Base-by-base conservation (phyloP, 2,797 vertebrate species). In the Ptychobarbus kaznakovi region DNA sequence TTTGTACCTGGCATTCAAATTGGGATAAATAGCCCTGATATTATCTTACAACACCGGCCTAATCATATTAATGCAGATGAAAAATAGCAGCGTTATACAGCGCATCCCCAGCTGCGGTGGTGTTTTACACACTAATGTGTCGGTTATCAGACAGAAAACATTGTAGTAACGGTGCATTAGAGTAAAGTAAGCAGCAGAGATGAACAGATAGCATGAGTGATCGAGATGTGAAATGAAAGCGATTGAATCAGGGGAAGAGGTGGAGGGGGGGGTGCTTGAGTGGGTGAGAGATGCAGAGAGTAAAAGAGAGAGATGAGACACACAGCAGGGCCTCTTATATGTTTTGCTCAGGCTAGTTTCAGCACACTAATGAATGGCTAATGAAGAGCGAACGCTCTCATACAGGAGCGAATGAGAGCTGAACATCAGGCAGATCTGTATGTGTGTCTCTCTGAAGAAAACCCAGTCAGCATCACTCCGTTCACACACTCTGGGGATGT, bases 311-410 rank as follows among this genome's bases (percentile, higher is more conserved):
- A 79, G 25, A n/a, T 40, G 70, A 56, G 78, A 81, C 5, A 56
- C 22, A 46, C 58, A 65, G 46, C 46, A 53, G 49, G 53, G 13
- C 28, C 35, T 75, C 44, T 77, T 63, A 58, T 74, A 74, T 49
- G 16, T 42, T 61, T 28, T 35, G 32, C 56, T 12, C 61, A 77
- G 38, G 68, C 56, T 10, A 49, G 76, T 68, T 83, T 70, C 53
- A 63, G 76, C n/a, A 63, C 79, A 56, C 63, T 86, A 88, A 88
- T 72, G 77, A 88, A 56, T 38, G 81, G 32, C 65, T 88, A 86
- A 88, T 77, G 61, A 77, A 83, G 80, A 82, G 66, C 77, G 82
- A 80, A 44, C 10, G n/a, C 56, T 69, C 18, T 68, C 42, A 16
- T 49, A 72, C 18, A 49, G 28, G 53, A 77, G 56, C 40, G 35